Evolutionary conservation across 2,113 vertebrate species (phyloP).

Genomic region (Gorsachius goisagi): DNA sequence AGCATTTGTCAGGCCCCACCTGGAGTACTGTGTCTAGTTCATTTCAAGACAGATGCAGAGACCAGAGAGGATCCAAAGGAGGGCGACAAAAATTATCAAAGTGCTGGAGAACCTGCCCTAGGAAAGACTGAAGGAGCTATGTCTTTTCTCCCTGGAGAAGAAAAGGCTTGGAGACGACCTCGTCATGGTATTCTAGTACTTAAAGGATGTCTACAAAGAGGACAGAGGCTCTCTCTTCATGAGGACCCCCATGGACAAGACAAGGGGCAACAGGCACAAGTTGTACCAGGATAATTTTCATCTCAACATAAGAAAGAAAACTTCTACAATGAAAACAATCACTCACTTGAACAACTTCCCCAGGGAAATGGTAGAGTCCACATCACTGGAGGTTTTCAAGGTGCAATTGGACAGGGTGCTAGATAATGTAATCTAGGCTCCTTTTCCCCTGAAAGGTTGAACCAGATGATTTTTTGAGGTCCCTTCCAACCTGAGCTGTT

Average conservation of each 20-base stretch:
- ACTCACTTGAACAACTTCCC: neutral
- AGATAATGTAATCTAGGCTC: neutral
- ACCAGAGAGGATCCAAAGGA: neutral
- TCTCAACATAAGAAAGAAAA: neutral
- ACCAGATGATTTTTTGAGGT: neutral
- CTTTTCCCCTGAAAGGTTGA: neutral
- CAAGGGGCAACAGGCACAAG: neutral
- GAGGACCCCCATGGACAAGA: neutral
- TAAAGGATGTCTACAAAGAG: neutral
- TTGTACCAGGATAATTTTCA: neutral
- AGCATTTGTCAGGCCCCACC: neutral
- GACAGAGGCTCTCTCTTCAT: neutral
- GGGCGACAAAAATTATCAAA: neutral
- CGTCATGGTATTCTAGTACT: neutral
- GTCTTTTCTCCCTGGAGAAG: neutral
- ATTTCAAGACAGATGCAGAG: neutral
- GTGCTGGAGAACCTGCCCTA: neutral
- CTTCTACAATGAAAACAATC: neutral
- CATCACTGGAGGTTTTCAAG: neutral
- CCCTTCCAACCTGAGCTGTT: neutral
- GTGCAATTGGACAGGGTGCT: neutral
- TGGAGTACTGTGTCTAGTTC: neutral
- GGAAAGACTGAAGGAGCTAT: neutral
- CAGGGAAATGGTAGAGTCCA: rapidly evolving
- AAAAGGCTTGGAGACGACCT: neutral